A percentile compares a stretch with the other conserved stretches of the same genome.
phyloP scores from a whole-genome alignment of 2,888 invertebrate species.

The Eulithis testata region DNA sequence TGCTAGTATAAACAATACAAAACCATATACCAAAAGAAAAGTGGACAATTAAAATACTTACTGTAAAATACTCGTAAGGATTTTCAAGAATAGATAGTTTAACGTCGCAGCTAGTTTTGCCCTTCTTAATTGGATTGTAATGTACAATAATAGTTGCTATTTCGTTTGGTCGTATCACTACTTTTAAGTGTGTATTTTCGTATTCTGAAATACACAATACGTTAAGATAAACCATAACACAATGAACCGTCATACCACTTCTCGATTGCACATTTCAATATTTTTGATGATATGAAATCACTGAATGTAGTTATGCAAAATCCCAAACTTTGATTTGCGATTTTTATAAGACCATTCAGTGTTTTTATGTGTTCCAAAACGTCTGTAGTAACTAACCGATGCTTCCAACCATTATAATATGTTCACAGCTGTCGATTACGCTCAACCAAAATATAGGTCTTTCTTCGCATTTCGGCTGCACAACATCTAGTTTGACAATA shows the following conservation, averaged over 20 bases:
- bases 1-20: not conserved
- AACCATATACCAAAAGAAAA: not conserved
- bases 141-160: slow-evolving; percentile 55
- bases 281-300: no score
- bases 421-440: slow-evolving; percentile 46
- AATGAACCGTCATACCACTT: no score
- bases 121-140: slow-evolving; percentile 69
- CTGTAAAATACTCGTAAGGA: slow-evolving; percentile 73
- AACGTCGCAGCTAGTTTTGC: slow-evolving; percentile 67
- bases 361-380: no score
- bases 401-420: slow-evolving; percentile 50
- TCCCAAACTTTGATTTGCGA: no score
- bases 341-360: no score
- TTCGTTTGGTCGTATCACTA: slow-evolving; percentile 59
- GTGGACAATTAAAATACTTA: slow-evolving; percentile 42
- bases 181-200: slow-evolving; percentile 52
- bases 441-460: slow-evolving; percentile 70
- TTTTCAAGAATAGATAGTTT: slow-evolving; percentile 66
- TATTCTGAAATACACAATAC: slow-evolving; percentile 52
- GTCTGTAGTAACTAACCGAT: slow-evolving; percentile 51
- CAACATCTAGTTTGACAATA: slow-evolving; percentile 55
- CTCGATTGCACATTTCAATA: no score
- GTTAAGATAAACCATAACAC: no score
- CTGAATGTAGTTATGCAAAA: no score
- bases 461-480: slow-evolving; percentile 52